Conservation (phyloP, 35 echinoderm and acorn worm genomes). For the Diadema setosum region DNA sequence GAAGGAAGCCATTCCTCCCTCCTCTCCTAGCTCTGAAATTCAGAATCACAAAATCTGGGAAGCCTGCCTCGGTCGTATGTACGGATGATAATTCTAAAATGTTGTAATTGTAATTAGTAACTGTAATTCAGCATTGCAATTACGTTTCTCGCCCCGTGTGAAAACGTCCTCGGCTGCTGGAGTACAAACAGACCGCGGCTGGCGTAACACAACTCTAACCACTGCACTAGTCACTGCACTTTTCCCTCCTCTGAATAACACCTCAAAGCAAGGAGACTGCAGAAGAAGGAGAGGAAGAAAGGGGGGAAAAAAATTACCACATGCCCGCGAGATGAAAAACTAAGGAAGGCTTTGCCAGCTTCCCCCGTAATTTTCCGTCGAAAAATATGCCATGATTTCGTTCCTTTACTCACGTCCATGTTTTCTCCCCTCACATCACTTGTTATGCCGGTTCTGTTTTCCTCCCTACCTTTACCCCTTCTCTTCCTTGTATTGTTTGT, state of each 20-base stretch:
- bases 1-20: too few species aligned
- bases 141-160: too few species aligned
- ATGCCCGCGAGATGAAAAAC: not conserved
- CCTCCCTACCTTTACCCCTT: not conserved
- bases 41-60: too few species aligned
- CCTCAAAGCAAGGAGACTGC: not conserved
- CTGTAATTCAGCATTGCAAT: too few species aligned
- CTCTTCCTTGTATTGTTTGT: not conserved
- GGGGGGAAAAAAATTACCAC: too few species aligned
- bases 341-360: not conserved
- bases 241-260: not conserved
- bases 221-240: not conserved
- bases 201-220: not conserved
- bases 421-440: not conserved
- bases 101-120: too few species aligned
- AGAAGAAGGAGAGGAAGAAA: too few species aligned
- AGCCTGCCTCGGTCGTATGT: too few species aligned
- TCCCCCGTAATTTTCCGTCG: not conserved
- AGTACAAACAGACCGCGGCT: not conserved
- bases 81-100: too few species aligned
- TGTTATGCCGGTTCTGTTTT: not conserved
- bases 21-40: too few species aligned
- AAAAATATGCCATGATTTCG: not conserved
- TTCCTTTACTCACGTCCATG: not conserved
- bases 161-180: too few species aligned